Base-by-base conservation (phyloP, 2,888 invertebrate genomes). In the Diadromus collaris region DNA sequence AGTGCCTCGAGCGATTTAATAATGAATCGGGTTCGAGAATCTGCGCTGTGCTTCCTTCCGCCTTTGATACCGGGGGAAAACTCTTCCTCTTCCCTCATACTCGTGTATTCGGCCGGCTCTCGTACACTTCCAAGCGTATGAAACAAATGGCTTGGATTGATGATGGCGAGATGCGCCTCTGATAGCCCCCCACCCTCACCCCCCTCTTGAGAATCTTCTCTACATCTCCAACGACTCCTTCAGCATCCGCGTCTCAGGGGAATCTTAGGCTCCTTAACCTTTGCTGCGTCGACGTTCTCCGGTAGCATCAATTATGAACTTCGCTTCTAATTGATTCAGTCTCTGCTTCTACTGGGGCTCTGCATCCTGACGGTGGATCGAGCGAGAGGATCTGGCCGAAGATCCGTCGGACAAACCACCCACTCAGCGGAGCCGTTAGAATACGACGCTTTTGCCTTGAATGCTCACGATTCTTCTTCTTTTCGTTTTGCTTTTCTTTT, bases 11-110 rank as follows among this genome's bases (percentile, higher is more conserved):
- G 70, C 79, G 82, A 86, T 85, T 90, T 86, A 89, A 90, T 90
- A 89, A 90, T 90, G 87, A 88, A 90, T 88, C 83, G 83, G 85
- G 83, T 60, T 84, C 85, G 85, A 86, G 86, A 89, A 89, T 84
- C 89, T 87, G 87, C 86, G 84, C 79, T 68, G 71, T 82, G 85
- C 87, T 88, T 86, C 87, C 88, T 87, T 86, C 83, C 76, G 82
- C 83, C 83, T 84, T 84, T 82, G 85, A 83, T 80, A 79, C 83
- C 83, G 85, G 87, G 85, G 82, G 29, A 29, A 19, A 19, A 48
- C n/a, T 48, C 82, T 81, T 79, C 80, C 29, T 44, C n/a, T 56
- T 38, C n/a, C 69, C 38, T 21, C 34, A n/a, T 13, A 48, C 41
- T 19, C 1, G 13, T 24, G n/a, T 13, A 48, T 32, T 19, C 1